Conservation (phyloP, 2,113 vertebrate genomes). For the Actenoides lindsayi region DNA sequence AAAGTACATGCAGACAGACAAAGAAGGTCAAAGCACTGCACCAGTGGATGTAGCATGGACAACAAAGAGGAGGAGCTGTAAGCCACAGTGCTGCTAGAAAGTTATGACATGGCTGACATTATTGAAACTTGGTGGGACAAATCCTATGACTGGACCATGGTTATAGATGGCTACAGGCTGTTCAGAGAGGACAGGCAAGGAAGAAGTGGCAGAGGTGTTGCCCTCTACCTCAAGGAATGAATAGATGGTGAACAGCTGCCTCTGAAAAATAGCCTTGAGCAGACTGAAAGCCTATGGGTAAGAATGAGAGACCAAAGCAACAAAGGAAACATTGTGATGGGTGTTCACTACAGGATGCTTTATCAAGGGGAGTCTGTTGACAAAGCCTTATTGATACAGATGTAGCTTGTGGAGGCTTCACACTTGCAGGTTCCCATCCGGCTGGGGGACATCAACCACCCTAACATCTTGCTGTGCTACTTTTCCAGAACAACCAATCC, state of each 20-base stretch:
- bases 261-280: not conserved
- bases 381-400: not conserved
- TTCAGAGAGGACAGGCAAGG: not conserved
- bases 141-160: not conserved
- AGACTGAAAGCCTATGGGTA: not conserved
- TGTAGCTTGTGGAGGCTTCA: not conserved
- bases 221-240: not conserved
- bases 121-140: not conserved
- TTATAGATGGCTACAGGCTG: not conserved
- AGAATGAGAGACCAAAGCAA: not conserved
- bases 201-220: not conserved
- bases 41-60: not conserved
- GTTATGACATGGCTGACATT: not conserved
- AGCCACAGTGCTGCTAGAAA: not conserved
- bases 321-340: not conserved
- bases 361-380: not conserved
- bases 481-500: not conserved
- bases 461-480: not conserved
- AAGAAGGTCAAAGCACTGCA: not conserved
- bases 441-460: not conserved
- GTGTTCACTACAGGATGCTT: not conserved
- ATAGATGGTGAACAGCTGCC: not conserved
- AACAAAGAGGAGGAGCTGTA: not conserved
- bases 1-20: not conserved
- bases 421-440: fast-evolving